Evolutionary conservation across 2,113 vertebrate species (phyloP).

Genomic region (Agelaius phoeniceus): DNA sequence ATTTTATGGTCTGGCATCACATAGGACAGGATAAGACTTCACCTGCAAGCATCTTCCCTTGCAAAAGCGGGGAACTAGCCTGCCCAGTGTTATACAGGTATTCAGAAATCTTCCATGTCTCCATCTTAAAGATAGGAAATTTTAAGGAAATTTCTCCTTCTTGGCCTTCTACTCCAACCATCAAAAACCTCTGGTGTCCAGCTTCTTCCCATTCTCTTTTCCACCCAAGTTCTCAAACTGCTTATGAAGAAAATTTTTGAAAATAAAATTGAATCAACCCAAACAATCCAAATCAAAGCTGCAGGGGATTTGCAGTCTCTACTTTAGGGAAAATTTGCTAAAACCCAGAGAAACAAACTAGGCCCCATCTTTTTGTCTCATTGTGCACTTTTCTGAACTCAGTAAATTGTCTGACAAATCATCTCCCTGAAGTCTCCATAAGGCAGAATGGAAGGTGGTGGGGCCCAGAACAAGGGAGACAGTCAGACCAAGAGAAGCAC

Average conservation of each 20-base stretch:
- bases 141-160: background rate
- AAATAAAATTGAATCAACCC: background rate
- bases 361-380: background rate
- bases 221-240: background rate
- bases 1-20: background rate
- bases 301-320: background rate
- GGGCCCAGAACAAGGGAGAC: background rate
- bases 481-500: fast-evolving
- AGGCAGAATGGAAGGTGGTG: background rate
- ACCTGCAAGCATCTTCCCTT: background rate
- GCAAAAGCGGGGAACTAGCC: fast-evolving
- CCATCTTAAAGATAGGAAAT: background rate
- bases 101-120: background rate
- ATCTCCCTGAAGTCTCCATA: background rate
- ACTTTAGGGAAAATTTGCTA: background rate
- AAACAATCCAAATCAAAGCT: background rate
- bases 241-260: background rate
- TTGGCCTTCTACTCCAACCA: background rate
- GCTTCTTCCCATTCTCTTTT: background rate
- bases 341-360: background rate
- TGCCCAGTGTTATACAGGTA: background rate
- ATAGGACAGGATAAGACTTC: background rate
- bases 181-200: background rate
- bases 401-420: background rate
- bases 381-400: background rate